These are phyloP conservation scores for Elgonia sp. DNA, from an alignment of 2,888 invertebrate species.

Conservation along the genomic window DNA sequence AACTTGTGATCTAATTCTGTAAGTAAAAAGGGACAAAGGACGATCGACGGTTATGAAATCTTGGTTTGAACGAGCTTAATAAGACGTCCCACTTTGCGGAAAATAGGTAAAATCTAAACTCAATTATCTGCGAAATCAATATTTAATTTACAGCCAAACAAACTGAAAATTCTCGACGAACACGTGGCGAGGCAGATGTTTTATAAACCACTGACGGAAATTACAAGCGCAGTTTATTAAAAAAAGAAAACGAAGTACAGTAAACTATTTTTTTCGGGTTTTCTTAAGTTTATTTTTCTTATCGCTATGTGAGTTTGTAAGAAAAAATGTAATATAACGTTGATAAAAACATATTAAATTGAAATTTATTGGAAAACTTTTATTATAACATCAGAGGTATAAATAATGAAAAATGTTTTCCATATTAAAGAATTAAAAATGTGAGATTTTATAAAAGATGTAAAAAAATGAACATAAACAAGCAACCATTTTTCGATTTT, in stretches of 20 bases:
- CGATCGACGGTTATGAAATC: slow-evolving; percentile 16
- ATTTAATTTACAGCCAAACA: slow-evolving; percentile 55
- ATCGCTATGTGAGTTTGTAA: too few species aligned
- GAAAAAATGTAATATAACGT: too few species aligned
- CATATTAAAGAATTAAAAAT: too few species aligned
- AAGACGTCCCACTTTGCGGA: slow-evolving; percentile 20
- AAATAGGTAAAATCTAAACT: slow-evolving; percentile 20
- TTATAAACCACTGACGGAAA: slow-evolving; percentile 39
- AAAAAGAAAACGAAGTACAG: background rate
- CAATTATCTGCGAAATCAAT: slow-evolving; percentile 44
- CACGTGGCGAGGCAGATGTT: slow-evolving; percentile 26
- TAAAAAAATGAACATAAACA: too few species aligned
- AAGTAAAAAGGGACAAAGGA: background rate
- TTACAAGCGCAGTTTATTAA: slow-evolving; percentile 30
- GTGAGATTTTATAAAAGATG: too few species aligned
- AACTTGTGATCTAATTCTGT: background rate
- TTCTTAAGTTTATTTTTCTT: too few species aligned
- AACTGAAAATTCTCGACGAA: slow-evolving; percentile 25
- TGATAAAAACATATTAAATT: too few species aligned
- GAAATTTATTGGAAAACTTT: too few species aligned
- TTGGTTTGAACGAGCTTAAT: background rate
- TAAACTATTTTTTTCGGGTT: background rate
- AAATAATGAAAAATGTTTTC: too few species aligned
- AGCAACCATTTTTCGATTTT: too few species aligned
- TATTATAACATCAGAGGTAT: too few species aligned